phyloP scores from a whole-genome alignment of 2,113 vertebrate genomes.

The Vulpes lagopus region DNA sequence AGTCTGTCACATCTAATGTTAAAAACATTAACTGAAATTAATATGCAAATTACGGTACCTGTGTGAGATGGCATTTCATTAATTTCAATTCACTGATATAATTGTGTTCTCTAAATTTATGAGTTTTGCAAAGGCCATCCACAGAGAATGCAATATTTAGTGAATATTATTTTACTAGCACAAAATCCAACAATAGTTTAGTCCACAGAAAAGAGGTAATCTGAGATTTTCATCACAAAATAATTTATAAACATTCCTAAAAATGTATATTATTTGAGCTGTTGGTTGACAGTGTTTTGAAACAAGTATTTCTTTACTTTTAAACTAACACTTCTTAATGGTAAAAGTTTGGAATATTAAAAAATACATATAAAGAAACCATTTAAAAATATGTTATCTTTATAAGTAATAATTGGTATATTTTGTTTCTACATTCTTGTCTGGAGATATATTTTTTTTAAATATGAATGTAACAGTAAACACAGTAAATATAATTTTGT shows the following conservation, averaged over 20 bases:
- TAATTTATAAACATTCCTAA: background rate
- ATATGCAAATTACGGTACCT: conserved; percentile 90
- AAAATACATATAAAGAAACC: background rate
- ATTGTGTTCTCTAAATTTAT: conserved; percentile 90
- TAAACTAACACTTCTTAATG: conserved; percentile 25
- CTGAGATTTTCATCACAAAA: conserved; percentile 31
- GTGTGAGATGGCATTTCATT: conserved; percentile 89
- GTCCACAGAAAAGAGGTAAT: background rate
- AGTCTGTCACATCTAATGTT: conserved; percentile 86
- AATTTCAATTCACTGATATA: conserved; percentile 90
- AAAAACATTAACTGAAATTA: conserved; percentile 89
- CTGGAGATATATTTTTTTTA: background rate
- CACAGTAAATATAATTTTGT: conserved; percentile 18
- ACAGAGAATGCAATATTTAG: conserved; percentile 86
- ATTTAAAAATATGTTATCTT: background rate
- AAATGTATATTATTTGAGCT: background rate
- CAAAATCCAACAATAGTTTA: conserved; percentile 65
- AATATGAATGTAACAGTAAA: background rate
- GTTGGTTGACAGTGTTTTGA: background rate
- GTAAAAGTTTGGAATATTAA: background rate
- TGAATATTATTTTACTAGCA: conserved; percentile 84
- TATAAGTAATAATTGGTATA: background rate
- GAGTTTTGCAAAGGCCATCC: conserved; percentile 86
- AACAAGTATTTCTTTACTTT: background rate
- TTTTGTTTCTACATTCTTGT: background rate